These are phyloP conservation scores for Cremastinae sp. DNA, from an alignment of 2,888 invertebrate species.

Conservation along the genomic window DNA sequence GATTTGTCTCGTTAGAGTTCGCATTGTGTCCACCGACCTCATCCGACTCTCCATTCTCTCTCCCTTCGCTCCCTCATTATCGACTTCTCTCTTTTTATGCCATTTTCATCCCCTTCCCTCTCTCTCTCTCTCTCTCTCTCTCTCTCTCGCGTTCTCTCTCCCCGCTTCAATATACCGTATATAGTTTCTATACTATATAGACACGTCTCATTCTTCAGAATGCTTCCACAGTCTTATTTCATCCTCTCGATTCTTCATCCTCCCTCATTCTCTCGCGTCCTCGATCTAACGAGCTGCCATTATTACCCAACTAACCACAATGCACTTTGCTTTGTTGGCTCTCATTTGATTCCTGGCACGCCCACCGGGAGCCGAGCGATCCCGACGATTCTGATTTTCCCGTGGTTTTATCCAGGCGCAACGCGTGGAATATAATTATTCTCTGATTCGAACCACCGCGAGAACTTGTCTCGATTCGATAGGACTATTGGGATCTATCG, in stretches of 20 bases:
- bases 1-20: constrained; percentile 80
- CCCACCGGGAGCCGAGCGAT: constrained; percentile 25
- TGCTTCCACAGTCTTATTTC: constrained; percentile 29
- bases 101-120: constrained; percentile 4
- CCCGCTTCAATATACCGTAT: too few species aligned
- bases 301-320: constrained; percentile 65
- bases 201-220: constrained; percentile 29
- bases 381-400: too few species aligned
- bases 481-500: too few species aligned
- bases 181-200: too few species aligned
- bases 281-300: constrained; percentile 70
- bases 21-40: constrained; percentile 75
- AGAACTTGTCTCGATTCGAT: too few species aligned
- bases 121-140: constrained; percentile 16
- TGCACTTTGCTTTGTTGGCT: constrained; percentile 65
- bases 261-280: constrained; percentile 47
- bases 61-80: constrained; percentile 52
- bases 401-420: too few species aligned
- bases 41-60: constrained; percentile 57
- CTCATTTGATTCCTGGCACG: constrained; percentile 61
- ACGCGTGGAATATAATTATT: too few species aligned
- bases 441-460: too few species aligned
- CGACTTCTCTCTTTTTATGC: constrained; percentile 36
- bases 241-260: constrained; percentile 39
- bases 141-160: too few species aligned